phyloP scores from a whole-genome alignment of 1,140 invertebrate genomes.

The Bombus waltoni region DNA sequence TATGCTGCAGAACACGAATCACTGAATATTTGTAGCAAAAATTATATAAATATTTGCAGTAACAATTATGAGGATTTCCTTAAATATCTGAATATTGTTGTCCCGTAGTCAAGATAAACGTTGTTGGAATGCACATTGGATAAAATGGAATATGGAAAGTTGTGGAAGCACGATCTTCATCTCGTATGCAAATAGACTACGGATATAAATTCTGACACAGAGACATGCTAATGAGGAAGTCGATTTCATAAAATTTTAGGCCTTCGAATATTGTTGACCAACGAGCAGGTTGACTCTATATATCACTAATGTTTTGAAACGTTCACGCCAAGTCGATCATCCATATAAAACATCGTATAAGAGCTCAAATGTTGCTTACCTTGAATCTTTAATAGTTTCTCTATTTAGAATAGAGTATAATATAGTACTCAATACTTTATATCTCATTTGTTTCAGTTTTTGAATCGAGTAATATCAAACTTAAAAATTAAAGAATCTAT shows the following conservation, averaged over 20 bases:
- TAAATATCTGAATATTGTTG: background rate
- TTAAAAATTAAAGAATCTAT: background rate
- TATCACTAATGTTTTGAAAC: background rate
- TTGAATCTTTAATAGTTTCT: background rate
- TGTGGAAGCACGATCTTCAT: background rate
- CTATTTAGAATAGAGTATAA: too few species aligned
- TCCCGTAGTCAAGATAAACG: background rate
- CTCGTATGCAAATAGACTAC: background rate
- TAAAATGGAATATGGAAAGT: background rate
- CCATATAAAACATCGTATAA: background rate
- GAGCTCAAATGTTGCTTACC: background rate
- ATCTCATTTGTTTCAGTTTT: background rate
- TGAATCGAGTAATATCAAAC: background rate
- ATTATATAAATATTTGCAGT: background rate
- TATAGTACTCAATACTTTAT: background rate
- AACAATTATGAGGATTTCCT: background rate
- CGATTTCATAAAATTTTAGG: background rate
- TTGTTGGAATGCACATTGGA: background rate
- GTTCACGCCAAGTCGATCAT: background rate
- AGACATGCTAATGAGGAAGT: slow-evolving; percentile 1
- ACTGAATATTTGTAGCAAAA: background rate
- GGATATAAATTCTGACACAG: background rate
- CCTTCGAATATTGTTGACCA: background rate
- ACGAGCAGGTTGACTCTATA: too few species aligned
- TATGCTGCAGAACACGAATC: background rate